Percentiles rank a stretch among this genome's conserved stretches.
phyloP scores from a whole-genome alignment of 2,888 invertebrate genomes.

The Callyntrura guangdongensis region DNA sequence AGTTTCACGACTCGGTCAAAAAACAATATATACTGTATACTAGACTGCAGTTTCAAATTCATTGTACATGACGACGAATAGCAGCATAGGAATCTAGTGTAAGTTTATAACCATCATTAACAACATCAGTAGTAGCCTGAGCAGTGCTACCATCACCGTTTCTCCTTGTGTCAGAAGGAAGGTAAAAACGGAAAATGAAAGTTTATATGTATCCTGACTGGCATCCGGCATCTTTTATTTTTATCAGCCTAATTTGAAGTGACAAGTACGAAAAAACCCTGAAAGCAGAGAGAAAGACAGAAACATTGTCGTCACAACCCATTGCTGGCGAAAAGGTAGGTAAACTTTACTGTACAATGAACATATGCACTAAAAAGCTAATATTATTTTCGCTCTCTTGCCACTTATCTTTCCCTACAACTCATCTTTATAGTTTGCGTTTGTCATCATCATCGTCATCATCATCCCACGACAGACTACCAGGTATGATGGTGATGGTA shows the following conservation, averaged over 20 bases:
- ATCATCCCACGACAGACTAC: slow-evolving; percentile 24
- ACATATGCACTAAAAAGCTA: background rate
- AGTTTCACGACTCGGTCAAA: slow-evolving; percentile 35
- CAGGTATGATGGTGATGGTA: slow-evolving; percentile 25
- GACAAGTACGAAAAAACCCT: background rate
- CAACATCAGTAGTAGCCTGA: background rate
- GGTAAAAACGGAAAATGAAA: slow-evolving; percentile 15
- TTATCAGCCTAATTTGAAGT: slow-evolving; percentile 56
- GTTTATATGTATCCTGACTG: slow-evolving; percentile 54
- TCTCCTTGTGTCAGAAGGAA: background rate
- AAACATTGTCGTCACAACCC: background rate
- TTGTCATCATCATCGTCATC: slow-evolving; percentile 10
- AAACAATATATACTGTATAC: slow-evolving; percentile 66
- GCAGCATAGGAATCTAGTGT: background rate
- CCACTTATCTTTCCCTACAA: background rate
- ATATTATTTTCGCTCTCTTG: background rate
- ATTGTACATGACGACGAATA: slow-evolving; percentile 33
- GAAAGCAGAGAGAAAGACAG: background rate
- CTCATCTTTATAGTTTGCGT: background rate
- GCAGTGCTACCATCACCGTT: too few relatives aligned
- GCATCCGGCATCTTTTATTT: slow-evolving; percentile 50
- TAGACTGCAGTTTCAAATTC: slow-evolving; percentile 64
- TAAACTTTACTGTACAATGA: background rate
- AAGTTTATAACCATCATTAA: background rate
- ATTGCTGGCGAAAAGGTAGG: slow-evolving; percentile 6